These are phyloP conservation scores for Cichlasoma orientale DNA, from an alignment of 2,797 vertebrate genomes.

Conservation along the genomic window DNA sequence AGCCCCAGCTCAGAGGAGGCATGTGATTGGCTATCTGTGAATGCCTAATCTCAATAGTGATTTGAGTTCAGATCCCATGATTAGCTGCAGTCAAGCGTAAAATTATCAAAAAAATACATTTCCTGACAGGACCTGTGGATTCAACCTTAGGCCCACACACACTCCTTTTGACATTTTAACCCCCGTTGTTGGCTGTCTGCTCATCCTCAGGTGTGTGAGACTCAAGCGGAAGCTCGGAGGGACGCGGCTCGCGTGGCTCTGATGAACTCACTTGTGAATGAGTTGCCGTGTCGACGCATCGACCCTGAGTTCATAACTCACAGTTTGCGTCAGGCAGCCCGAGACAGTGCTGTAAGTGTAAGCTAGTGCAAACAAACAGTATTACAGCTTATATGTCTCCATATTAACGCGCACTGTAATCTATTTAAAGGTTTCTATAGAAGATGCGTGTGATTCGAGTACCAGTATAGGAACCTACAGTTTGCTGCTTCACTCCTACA, in stretches of 20 bases:
- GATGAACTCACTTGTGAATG: constrained; percentile 92
- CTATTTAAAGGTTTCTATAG: constrained; percentile 81
- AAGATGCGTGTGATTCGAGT: constrained; percentile 85
- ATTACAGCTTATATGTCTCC: not conserved
- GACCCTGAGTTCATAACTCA: constrained; percentile 86
- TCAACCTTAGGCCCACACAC: not conserved
- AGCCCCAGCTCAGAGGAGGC: constrained; percentile 49
- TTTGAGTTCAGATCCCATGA: constrained; percentile 66
- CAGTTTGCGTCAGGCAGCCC: constrained; percentile 86
- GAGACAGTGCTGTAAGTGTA: constrained; percentile 84
- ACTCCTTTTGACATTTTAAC: not conserved
- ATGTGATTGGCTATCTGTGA: constrained; percentile 63
- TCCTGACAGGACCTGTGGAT: not conserved
- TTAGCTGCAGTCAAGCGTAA: constrained; percentile 55
- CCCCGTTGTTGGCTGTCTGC: not conserved
- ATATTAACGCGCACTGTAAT: constrained; percentile 12
- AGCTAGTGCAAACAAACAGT: not conserved
- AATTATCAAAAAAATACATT: constrained; percentile 27
- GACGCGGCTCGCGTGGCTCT: constrained; percentile 91
- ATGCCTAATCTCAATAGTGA: constrained; percentile 57
- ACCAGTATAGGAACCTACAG: constrained; percentile 90
- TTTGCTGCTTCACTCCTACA: constrained; percentile 86
- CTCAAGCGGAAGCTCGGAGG: constrained; percentile 89
- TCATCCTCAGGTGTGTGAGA: constrained; percentile 83
- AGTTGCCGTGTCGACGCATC: constrained; percentile 88